Percentiles rank a stretch among this genome's conserved stretches.
Conservation (phyloP, 2,888 invertebrate species). For the Lasius platythorax region DNA sequence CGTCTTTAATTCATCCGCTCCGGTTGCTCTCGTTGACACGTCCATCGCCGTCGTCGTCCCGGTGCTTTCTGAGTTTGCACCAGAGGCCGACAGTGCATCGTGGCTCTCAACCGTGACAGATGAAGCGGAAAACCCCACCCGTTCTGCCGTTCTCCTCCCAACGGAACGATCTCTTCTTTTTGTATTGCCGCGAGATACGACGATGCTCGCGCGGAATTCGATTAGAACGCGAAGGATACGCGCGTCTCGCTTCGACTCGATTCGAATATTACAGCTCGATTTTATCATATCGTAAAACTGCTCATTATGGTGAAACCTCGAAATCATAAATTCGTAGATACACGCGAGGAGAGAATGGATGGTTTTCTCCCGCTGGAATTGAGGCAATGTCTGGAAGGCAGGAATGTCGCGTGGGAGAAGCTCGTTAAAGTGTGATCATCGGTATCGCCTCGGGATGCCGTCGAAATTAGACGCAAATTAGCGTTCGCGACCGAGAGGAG, state of each 20-base stretch:
- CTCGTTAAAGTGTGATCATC: conserved; percentile 44
- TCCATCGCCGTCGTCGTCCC: conserved; percentile 43
- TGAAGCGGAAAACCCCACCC: conserved; percentile 16
- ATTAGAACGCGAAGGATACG: conserved; percentile 32
- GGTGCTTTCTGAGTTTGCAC: conserved; percentile 75
- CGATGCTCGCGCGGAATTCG: conserved; percentile 3
- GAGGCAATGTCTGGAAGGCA: conserved; percentile 51
- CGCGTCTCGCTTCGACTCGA: conserved; percentile 2
- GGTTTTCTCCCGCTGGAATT: conserved; percentile 43
- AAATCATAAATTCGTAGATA: conserved; percentile 20
- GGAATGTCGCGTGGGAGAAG: conserved; percentile 49
- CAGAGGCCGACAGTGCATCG: conserved; percentile 75
- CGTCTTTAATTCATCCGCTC: conserved; percentile 60
- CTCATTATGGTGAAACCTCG: conserved; percentile 55
- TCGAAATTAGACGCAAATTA: conserved; percentile 47
- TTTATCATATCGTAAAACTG: not conserved
- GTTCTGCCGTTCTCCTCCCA: conserved; percentile 10
- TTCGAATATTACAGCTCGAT: not conserved
- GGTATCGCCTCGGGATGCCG: conserved; percentile 22
- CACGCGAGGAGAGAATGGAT: conserved; percentile 43
- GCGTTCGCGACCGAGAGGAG: not conserved
- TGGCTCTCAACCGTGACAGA: conserved; percentile 69
- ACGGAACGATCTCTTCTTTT: conserved; percentile 9
- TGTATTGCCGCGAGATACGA: not conserved
- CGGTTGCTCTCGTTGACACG: conserved; percentile 62